These are phyloP conservation scores for Morelia viridis DNA, from an alignment of 2,797 vertebrate species.

Conservation along the genomic window DNA sequence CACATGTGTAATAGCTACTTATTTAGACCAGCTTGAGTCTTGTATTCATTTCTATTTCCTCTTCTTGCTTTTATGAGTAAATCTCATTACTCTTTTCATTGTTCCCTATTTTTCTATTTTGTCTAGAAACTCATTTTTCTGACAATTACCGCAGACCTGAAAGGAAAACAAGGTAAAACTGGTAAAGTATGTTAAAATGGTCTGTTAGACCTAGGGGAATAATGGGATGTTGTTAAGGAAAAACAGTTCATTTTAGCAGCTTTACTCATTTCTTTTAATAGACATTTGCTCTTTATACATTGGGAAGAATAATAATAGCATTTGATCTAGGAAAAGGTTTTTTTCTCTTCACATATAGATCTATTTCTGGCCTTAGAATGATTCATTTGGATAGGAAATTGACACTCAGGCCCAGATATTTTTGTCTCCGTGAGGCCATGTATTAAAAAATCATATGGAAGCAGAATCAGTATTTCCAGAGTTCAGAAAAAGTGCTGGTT, in stretches of 20 bases:
- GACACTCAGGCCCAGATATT: no score
- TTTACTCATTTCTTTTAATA: conserved; percentile 37
- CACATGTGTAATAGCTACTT: not conserved
- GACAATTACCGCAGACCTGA: conserved; percentile 20
- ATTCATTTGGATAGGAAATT: no score
- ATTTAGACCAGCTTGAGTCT: not conserved
- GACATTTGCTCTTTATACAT: not conserved
- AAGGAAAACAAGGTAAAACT: conserved; percentile 25
- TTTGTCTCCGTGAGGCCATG: no score
- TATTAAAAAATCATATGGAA: no score
- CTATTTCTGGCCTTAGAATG: no score
- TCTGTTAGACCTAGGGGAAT: not conserved
- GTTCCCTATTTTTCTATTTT: conserved; percentile 29
- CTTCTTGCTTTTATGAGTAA: not conserved
- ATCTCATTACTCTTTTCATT: conserved; percentile 17
- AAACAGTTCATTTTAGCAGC: not conserved
- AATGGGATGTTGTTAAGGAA: not conserved
- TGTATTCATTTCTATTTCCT: fast-evolving
- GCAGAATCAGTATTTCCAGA: no score
- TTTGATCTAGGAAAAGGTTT: not conserved
- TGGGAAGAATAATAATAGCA: conserved; percentile 38
- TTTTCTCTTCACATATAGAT: not conserved
- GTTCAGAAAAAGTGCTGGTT: no score
- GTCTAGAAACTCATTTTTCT: conserved; percentile 35
- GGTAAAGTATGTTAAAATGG: conserved; percentile 23